Evolutionary conservation across 2,113 vertebrate genomes (phyloP), one percentile per base, ranked within the genome.

Genomic region (Lepidothrix coronata): DNA sequence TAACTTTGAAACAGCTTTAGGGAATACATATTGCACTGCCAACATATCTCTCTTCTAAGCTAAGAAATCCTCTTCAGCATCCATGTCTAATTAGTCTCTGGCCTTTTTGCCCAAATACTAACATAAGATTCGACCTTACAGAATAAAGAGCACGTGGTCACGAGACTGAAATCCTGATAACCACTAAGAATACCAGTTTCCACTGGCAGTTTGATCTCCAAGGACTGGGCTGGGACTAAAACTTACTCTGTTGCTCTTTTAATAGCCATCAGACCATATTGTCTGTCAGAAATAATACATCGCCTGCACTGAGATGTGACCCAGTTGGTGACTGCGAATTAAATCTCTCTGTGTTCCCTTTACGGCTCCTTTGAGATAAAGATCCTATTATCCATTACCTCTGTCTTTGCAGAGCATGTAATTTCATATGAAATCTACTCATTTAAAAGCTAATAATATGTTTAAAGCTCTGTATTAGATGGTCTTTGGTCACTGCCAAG

Each of bases 211-310:
- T 66, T 94, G 43, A 55, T 82, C 89, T 77, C 89, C 9, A 28
- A 68, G 46, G 65, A 67, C 67, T 55, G n/a, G 30, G 43, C 37
- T 48, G 70, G 33, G 57, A 90, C 20, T 79, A 55, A 55, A 83
- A 76, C 33, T 82, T 70, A 27, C 16, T 58, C 75, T 67, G 14
- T 51, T 93, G 58, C 71, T 89, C 81, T 88, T 91, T 89, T 85
- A 82, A 88, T 62, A 83, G 58, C 81, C 67, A 51, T 57, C 67
- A 85, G 87, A 83, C 49, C 85, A 71, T 76, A 87, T 9, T 84
- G 65, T 57, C 77, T 95, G 84, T 82, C 91, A 97, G 87, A 82
- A 95, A 61, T 54, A 81, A 89, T 78, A 65, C 52, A 37, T 58
- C 44, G 20, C 67, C 83, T 71, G 72, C 37, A 15, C 77, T 46